These are phyloP conservation scores for Antechinus stuartii DNA, from an alignment of 2,113 vertebrate genomes.

Conservation along the genomic window DNA sequence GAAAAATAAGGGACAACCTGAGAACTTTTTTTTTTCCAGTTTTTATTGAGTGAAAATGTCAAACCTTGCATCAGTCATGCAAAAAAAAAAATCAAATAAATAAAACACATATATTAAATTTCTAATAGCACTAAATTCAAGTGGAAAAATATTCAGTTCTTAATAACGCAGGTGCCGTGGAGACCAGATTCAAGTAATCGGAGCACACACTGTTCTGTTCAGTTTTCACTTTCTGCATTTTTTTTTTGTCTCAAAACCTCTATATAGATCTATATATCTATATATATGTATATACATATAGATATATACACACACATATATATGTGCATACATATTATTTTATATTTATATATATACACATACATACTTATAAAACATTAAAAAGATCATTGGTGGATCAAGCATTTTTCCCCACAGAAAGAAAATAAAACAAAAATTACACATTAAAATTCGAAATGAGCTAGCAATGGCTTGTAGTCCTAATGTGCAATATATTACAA, in stretches of 20 bases:
- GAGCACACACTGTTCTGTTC: constrained; percentile 88
- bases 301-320: constrained; percentile 88
- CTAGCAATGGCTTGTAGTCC: constrained; percentile 96
- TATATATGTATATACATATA: constrained; percentile 87
- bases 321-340: constrained; percentile 88
- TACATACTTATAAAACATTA: constrained; percentile 92
- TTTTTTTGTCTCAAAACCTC: constrained; percentile 89
- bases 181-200: constrained; percentile 96
- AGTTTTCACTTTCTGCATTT: constrained; percentile 86
- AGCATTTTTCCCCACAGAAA: constrained; percentile 87
- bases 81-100: constrained; percentile 95
- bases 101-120: constrained; percentile 97
- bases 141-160: constrained; percentile 96
- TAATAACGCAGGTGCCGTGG: constrained; percentile 93
- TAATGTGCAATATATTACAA: constrained; percentile 95
- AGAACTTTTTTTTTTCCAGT: constrained; percentile 90
- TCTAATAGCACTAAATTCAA: constrained; percentile 97
- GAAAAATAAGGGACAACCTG: constrained; percentile 68
- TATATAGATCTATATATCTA: constrained; percentile 82
- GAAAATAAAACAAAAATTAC: constrained; percentile 86
- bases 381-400: constrained; percentile 91
- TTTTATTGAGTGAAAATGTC: constrained; percentile 98
- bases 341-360: constrained; percentile 91
- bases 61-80: constrained; percentile 98
- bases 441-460: constrained; percentile 91